Percentiles rank a stretch among this genome's conserved stretches.
Conservation (phyloP, 2,113 vertebrate genomes). For the Chiloscyllium plagiosum region DNA sequence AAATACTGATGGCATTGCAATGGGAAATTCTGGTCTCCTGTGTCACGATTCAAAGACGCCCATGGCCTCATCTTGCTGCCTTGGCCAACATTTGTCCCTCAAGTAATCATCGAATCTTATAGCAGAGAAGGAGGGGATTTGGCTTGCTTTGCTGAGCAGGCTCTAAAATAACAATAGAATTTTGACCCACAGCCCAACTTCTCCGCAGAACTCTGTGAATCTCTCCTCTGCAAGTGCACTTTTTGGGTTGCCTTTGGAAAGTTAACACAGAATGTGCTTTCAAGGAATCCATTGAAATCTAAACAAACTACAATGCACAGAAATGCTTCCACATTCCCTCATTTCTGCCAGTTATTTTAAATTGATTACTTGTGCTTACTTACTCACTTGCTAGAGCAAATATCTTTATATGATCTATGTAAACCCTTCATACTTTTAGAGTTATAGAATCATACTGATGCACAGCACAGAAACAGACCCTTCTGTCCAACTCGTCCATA, state of each 20-base stretch:
- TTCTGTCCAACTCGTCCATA: too few relatives aligned
- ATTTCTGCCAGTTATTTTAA: not conserved
- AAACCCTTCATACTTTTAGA: not conserved
- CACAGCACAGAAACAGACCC: too few relatives aligned
- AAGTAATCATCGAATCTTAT: not conserved
- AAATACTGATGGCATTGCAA: not conserved
- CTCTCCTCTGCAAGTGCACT: not conserved
- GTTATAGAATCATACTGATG: too few relatives aligned
- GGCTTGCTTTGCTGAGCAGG: too few relatives aligned
- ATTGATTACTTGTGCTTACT: not conserved
- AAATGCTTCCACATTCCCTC: not conserved
- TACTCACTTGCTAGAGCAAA: not conserved
- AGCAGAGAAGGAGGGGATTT: too few relatives aligned
- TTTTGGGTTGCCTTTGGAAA: not conserved
- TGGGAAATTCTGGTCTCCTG: not conserved
- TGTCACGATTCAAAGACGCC: not conserved
- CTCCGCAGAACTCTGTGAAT: not conserved
- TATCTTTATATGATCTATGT: not conserved
- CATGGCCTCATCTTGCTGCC: too few relatives aligned
- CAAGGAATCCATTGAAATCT: not conserved
- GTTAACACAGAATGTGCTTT: not conserved
- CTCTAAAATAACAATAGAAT: not conserved
- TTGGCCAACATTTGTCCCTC: too few relatives aligned
- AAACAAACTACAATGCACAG: not conserved
- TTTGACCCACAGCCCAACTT: not conserved